phyloP scores from a whole-genome alignment of 2,797 vertebrate genomes.

The Malurus leucopterus region DNA sequence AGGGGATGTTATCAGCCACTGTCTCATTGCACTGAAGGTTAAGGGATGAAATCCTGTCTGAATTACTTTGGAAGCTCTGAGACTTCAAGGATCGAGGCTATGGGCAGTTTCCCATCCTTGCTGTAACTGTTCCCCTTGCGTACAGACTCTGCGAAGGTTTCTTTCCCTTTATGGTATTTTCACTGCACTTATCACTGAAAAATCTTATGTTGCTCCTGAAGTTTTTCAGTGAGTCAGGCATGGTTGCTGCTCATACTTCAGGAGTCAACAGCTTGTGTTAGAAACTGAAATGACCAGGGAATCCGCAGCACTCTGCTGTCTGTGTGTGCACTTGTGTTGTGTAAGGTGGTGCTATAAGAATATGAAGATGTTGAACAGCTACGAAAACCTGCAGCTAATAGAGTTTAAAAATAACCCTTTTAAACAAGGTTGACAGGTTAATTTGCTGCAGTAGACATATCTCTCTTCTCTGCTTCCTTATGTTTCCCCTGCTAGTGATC shows the following conservation, averaged over 20 bases:
- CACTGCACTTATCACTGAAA: background rate
- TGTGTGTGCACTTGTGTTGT: background rate
- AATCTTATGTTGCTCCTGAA: background rate
- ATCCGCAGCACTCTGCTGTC: background rate
- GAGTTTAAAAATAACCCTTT: constrained; percentile 62
- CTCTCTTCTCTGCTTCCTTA: constrained; percentile 53
- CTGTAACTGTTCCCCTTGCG: background rate
- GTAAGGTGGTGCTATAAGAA: background rate
- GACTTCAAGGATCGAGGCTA: background rate
- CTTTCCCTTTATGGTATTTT: background rate
- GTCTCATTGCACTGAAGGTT: background rate
- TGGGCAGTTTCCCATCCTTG: background rate
- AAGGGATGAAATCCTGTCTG: background rate
- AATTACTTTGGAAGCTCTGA: background rate
- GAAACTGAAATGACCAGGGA: background rate
- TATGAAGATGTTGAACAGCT: constrained; percentile 46
- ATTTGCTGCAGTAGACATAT: constrained; percentile 52
- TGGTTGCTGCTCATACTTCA: background rate
- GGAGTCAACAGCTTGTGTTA: background rate
- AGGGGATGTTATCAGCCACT: background rate
- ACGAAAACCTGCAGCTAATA: constrained; percentile 32
- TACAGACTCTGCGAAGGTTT: background rate
- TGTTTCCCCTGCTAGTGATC: constrained; percentile 62
- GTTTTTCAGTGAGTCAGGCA: background rate
- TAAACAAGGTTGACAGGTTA: constrained; percentile 65